These are phyloP conservation scores for Podocnemis expansa DNA, from an alignment of 2,113 vertebrate genomes.

Conservation along the genomic window DNA sequence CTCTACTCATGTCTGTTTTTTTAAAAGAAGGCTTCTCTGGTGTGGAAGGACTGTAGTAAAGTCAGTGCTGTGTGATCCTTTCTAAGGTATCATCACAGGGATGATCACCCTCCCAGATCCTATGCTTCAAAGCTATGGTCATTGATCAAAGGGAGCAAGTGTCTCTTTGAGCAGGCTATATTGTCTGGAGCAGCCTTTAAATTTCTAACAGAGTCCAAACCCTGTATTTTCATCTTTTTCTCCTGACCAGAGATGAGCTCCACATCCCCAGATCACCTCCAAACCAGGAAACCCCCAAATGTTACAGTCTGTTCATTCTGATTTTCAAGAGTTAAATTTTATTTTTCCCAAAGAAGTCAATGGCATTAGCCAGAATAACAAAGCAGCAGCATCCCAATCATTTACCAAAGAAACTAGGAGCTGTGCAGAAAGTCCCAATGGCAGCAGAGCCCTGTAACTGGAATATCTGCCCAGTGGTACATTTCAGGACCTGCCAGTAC, in stretches of 20 bases:
- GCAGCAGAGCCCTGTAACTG: not conserved
- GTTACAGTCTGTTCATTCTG: not conserved
- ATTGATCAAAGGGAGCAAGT: not conserved
- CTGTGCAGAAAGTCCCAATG: not conserved
- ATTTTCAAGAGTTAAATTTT: not conserved
- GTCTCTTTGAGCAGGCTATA: not conserved
- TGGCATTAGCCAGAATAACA: not conserved
- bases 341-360: not conserved
- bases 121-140: not conserved
- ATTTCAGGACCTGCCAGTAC: not conserved
- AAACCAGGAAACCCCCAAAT: not conserved
- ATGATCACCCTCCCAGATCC: not conserved
- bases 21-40: not conserved
- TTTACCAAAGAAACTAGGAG: not conserved
- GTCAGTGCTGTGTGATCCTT: not conserved
- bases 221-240: not conserved
- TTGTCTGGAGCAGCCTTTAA: not conserved
- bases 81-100: not conserved
- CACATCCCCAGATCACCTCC: not conserved
- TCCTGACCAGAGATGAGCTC: not conserved
- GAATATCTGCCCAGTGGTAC: rapidly evolving
- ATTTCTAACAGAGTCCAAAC: not conserved
- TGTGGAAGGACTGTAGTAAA: not conserved
- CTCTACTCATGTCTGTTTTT: not conserved
- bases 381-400: not conserved